Evolutionary conservation across 1,140 invertebrate genomes (phyloP).

Genomic region (Amyelois transitella): DNA sequence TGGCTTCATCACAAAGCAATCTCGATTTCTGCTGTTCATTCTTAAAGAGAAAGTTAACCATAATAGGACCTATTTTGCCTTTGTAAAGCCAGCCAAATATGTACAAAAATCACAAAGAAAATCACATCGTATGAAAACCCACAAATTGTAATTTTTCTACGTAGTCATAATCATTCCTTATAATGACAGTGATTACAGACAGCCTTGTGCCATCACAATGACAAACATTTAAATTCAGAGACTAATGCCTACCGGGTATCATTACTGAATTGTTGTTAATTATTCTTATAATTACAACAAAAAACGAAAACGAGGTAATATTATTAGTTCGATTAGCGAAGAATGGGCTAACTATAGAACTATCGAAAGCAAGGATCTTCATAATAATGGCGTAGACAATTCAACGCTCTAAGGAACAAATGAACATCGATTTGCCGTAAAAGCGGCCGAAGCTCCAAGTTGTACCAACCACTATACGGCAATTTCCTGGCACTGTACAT

Average conservation of each 20-base stretch:
- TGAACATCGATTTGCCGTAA: background rate
- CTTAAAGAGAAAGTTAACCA: too few relatives aligned
- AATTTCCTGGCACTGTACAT: conserved; percentile 18
- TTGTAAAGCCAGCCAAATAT: too few relatives aligned
- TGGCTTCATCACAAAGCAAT: too few relatives aligned
- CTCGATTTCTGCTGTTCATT: too few relatives aligned
- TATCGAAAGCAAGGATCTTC: background rate
- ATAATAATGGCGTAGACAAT: background rate
- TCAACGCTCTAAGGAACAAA: background rate
- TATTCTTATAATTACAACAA: background rate
- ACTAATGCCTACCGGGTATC: background rate
- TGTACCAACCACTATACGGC: conserved; percentile 11
- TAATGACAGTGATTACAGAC: background rate
- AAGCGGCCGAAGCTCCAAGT: conserved; percentile 2
- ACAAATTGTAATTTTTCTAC: background rate
- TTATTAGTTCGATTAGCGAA: background rate
- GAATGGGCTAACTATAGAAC: background rate
- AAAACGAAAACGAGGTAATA: background rate
- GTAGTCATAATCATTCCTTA: background rate
- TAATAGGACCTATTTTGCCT: too few relatives aligned
- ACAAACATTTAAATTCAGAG: background rate
- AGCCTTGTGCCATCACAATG: background rate
- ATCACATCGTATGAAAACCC: background rate
- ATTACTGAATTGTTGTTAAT: background rate
- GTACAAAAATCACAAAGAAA: too few relatives aligned